These are phyloP conservation scores for Zeugodacus cucurbitae DNA, from an alignment of 1,140 invertebrate species.

Conservation along the genomic window DNA sequence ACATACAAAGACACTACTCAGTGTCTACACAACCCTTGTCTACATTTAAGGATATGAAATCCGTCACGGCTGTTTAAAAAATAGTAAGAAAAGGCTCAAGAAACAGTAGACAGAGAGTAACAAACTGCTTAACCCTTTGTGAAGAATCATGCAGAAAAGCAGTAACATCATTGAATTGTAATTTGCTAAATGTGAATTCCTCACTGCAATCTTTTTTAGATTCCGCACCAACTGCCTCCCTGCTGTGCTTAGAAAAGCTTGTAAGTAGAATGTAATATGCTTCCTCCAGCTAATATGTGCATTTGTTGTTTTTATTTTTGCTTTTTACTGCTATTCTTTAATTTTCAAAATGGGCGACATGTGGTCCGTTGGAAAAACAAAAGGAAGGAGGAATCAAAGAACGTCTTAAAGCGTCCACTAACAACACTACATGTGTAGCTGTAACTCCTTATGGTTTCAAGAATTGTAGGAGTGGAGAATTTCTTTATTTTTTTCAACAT, in stretches of 20 bases:
- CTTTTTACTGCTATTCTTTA: neutral
- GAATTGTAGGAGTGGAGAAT: too few relatives aligned
- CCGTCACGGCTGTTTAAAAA: neutral
- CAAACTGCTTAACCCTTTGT: neutral
- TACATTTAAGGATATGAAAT: too few relatives aligned
- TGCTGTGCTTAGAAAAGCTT: neutral
- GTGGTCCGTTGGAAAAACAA: neutral
- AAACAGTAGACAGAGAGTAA: neutral
- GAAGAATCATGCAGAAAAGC: neutral
- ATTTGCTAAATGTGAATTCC: conserved; percentile 34
- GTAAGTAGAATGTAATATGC: neutral
- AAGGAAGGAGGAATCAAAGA: neutral
- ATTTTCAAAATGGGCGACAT: conserved; percentile 1
- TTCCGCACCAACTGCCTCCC: neutral
- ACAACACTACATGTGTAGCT: neutral
- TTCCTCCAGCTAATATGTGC: neutral
- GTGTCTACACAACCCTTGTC: too few relatives aligned
- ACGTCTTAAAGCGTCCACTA: neutral
- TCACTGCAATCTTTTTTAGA: neutral
- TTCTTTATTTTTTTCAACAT: neutral
- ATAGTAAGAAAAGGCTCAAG: neutral
- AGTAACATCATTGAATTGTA: conserved; percentile 3
- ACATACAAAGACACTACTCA: too few relatives aligned
- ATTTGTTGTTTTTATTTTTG: neutral
- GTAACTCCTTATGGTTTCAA: too few relatives aligned